Evolutionary conservation across 1,140 invertebrate species (phyloP), one percentile per base, ranked within the genome.

Genomic region (Drosophila triauraria): DNA sequence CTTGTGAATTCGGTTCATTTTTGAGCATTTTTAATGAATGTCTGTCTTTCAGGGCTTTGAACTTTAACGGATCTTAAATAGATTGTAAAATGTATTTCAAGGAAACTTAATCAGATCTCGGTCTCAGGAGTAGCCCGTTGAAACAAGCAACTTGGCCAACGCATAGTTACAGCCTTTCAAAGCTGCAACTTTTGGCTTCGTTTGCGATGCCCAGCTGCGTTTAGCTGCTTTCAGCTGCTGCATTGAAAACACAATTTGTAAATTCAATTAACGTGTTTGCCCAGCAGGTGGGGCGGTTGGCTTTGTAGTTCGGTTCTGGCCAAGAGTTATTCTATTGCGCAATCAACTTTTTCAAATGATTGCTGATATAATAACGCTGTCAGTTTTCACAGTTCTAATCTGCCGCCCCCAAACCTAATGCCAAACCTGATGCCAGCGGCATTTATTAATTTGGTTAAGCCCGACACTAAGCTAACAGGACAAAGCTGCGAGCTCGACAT

Each of bases 221-320:
- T 32, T 2, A 9, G 30, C 30, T 32, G 30, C 30, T 9, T 32
- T 25, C 20, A 7, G 12, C 25, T 30, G 42, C 42, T 35, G 25
- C 50, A 62, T 42, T 61, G 53, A 44, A 51, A 72, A 43, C 53
- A 58, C 80, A 79, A 75, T 79, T 72, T 70, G 70, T 46, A 82
- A 87, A 86, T 69, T 72, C 82, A 86, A 87, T 86, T 86, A 79
- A 86, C 79, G 61, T 82, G 79, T 76, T 87, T 87, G 70, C 50
- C 72, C 68, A 58, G 47, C 54, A 54, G 62, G 35, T 23, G 46
- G 27, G 5, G 27, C 20, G 13, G 46, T 20, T 15, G 30, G 25
- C 5, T 42, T 17, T 35, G 20, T 35, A 27, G 40, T 30, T 13
- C 2, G 42, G 27, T 6, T 30, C 20, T 0, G 15, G 23, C 17